phyloP scores from a whole-genome alignment of 92 coral and sea anemone genomes.

The Anthopleura xanthogrammica region DNA sequence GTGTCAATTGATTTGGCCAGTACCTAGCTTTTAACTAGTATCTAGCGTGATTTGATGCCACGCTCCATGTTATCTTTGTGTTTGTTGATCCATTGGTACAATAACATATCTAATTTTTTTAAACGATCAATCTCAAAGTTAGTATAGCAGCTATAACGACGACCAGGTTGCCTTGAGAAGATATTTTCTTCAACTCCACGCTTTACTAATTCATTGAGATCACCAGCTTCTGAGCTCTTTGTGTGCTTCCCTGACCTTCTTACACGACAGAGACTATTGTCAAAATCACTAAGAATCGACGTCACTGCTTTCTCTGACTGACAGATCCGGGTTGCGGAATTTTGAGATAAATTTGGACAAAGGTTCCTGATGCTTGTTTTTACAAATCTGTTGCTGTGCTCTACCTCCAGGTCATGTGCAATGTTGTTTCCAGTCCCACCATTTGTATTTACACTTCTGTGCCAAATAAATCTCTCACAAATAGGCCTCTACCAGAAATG shows the following conservation, averaged over 20 bases:
- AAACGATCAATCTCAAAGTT: conserved; percentile 40
- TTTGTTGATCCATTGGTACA: conserved; percentile 46
- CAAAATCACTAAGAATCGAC: conserved; percentile 23
- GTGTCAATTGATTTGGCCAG: too few relatives aligned
- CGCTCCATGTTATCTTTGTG: conserved; percentile 33
- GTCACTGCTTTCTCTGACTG: conserved; percentile 46
- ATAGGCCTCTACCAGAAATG: conserved; percentile 42
- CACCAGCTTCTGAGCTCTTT: conserved; percentile 24
- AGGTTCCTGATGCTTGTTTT: conserved; percentile 50
- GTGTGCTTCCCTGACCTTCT: conserved; percentile 57
- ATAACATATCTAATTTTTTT: conserved; percentile 33
- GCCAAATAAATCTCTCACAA: conserved; percentile 52
- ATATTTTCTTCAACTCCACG: conserved; percentile 2
- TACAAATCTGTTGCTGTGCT: conserved; percentile 45
- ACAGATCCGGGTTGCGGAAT: conserved; percentile 40
- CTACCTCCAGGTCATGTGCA: conserved; percentile 40
- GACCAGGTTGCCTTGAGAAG: conserved; percentile 11
- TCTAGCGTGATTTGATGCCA: conserved; percentile 31
- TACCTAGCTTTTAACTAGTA: too few relatives aligned
- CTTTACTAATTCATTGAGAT: conserved; percentile 35
- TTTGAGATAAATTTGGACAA: conserved; percentile 54
- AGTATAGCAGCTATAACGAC: conserved; percentile 27
- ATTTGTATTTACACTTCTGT: too few relatives aligned
- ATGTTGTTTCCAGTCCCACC: conserved; percentile 41
- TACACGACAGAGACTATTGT: conserved; percentile 23